Base-by-base conservation (phyloP, 2,797 vertebrate species). In the Cyprinodon diabolis region DNA sequence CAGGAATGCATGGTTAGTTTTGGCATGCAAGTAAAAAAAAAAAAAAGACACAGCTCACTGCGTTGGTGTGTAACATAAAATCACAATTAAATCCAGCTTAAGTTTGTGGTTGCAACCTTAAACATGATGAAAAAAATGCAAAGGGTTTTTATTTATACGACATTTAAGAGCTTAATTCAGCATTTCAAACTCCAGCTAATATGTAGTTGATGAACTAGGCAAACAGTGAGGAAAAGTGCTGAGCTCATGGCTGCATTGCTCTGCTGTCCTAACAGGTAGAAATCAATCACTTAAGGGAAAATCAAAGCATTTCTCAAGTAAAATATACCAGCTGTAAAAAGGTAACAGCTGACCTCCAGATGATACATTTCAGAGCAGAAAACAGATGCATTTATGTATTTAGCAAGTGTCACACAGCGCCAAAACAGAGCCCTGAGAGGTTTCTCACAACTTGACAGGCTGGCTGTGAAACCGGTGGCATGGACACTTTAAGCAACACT, bases 401-500 rank as follows among this genome's bases (percentile, higher is more conserved):
- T 82, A 84, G 84, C 68, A 48, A 51, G 76, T 71, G 80, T 84
- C 80, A 69, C 78, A 49, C 83, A 57, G 86, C 56, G 58, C 80
- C 81, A 86, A 80, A 66, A 69, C 81, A 86, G 84, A 83, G 74
- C 84, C 88, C 89, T 86, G 84, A 85, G 74, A 69, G 70, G 66
- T 83, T 85, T 72, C 81, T 87, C 83, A 43, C 80, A 81, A 70
- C 60, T 84, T 87, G 84, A 87, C 89, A 90, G 81, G 82, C 54
- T 60, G 75, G 73, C 87, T 90, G 84, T 88, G 90, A 88, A 88
- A 86, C 87, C 79, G 85, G 40, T 79, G 84, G 87, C 83, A 71
- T 75, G 47, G 55, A 90, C 91, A 94, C 86, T 86, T 87, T 84
- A 86, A 90, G 86, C 85, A 88, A 72, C 74, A 89, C 84, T 90